These are phyloP conservation scores for Maconellicoccus hirsutus DNA, from an alignment of 1,140 invertebrate genomes.

Conservation along the genomic window DNA sequence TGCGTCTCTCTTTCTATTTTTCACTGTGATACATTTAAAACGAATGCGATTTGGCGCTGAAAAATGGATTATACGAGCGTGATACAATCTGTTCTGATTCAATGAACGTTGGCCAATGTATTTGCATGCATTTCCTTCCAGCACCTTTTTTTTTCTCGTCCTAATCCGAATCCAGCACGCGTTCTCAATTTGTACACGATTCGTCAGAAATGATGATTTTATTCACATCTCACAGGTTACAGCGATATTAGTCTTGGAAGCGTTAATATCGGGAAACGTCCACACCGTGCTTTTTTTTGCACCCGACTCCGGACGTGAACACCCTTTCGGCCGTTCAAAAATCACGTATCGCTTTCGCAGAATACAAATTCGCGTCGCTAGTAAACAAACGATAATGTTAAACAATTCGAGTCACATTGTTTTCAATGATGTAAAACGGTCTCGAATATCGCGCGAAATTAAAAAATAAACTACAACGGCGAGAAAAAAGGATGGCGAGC, in stretches of 20 bases:
- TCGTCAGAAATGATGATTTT: conserved; percentile 1
- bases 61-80: neutral
- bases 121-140: neutral
- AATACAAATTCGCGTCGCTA: neutral
- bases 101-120: conserved; percentile 4
- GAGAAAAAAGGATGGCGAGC: neutral
- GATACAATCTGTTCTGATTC: neutral
- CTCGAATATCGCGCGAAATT: neutral
- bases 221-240: neutral
- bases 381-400: conserved; percentile 5
- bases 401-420: conserved; percentile 4
- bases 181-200: conserved; percentile 4
- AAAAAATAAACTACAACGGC: neutral
- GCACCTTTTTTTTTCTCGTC: too few relatives aligned
- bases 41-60: neutral
- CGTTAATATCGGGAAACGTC: neutral
- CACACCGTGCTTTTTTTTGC: neutral
- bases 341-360: neutral
- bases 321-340: neutral
- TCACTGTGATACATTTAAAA: too few relatives aligned
- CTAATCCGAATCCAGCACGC: conserved; percentile 6
- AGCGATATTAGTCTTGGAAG: conserved; percentile 4
- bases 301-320: too few relatives aligned
- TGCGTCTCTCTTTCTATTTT: too few relatives aligned
- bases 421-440: neutral